Conservation (phyloP, 1,140 invertebrate species). For the Macrocentrus cingulum region DNA sequence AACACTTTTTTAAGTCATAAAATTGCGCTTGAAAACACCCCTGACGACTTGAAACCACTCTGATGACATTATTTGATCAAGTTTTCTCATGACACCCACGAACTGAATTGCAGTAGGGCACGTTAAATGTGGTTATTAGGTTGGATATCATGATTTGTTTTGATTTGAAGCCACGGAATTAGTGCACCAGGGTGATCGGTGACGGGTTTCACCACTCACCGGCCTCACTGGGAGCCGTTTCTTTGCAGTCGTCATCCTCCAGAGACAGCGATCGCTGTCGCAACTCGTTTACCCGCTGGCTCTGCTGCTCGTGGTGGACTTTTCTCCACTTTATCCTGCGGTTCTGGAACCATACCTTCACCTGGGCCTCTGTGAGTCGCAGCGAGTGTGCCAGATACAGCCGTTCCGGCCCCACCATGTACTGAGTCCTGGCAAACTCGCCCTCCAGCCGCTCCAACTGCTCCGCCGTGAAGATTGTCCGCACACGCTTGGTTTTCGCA, state of each 20-base stretch:
- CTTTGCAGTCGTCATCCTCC: constrained; percentile 36
- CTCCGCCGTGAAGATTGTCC: constrained; percentile 93
- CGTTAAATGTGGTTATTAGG: too few relatives aligned
- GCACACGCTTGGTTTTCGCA: constrained; percentile 72
- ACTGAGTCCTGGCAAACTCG: constrained; percentile 91
- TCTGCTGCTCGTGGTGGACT: constrained; percentile 87
- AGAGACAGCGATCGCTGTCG: constrained; percentile 61
- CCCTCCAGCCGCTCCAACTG: constrained; percentile 88
- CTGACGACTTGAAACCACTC: too few relatives aligned
- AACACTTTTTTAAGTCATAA: too few relatives aligned
- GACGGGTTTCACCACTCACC: constrained; percentile 23
- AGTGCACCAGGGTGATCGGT: too few relatives aligned
- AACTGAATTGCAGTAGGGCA: too few relatives aligned
- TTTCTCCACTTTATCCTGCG: constrained; percentile 95
- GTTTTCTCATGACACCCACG: too few relatives aligned
- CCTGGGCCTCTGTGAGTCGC: constrained; percentile 87
- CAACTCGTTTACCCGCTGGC: constrained; percentile 79
- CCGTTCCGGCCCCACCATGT: constrained; percentile 93
- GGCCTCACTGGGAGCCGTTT: constrained; percentile 28
- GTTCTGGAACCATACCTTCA: constrained; percentile 98
- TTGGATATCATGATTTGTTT: too few relatives aligned
- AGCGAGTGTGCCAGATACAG: constrained; percentile 85
- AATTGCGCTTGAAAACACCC: too few relatives aligned
- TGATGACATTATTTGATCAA: too few relatives aligned
- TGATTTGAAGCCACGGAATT: too few relatives aligned